Conservation (phyloP, 1,140 invertebrate genomes). For the Drosophila quadrilineata region DNA sequence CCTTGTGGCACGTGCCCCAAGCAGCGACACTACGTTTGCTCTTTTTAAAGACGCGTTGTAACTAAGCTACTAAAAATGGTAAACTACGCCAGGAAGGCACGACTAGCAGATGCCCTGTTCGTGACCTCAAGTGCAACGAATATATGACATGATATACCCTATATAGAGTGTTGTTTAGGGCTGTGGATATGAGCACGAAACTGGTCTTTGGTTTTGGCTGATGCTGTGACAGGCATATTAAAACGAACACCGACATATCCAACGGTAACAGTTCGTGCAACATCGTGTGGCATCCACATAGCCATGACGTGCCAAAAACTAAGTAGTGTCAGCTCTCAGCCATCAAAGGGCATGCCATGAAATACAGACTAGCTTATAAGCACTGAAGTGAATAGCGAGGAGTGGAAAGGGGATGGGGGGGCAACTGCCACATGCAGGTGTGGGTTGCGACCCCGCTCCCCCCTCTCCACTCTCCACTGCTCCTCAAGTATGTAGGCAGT, state of each 20-base stretch:
- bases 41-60: conserved; percentile 59
- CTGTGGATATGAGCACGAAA: conserved; percentile 31
- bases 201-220: conserved; percentile 47
- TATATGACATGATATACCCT: not conserved
- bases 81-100: not conserved
- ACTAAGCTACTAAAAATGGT: not conserved
- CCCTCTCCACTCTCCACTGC: not conserved
- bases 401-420: conserved; percentile 3
- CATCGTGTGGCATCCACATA: conserved; percentile 20
- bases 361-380: conserved; percentile 4
- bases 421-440: conserved; percentile 53
- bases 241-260: conserved; percentile 53
- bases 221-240: conserved; percentile 75
- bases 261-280: not conserved
- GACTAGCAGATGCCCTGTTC: not conserved
- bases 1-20: conserved; percentile 60
- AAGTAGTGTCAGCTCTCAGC: conserved; percentile 72
- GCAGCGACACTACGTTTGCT: conserved; percentile 39
- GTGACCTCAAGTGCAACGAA: no score
- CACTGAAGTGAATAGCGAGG: no score
- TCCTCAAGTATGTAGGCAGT: conserved; percentile 59
- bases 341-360: conserved; percentile 64
- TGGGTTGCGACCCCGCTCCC: conserved; percentile 1
- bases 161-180: not conserved
- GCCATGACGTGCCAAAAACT: conserved; percentile 73